Conservation (phyloP, 2,113 vertebrate genomes). For the Anguilla rostrata region DNA sequence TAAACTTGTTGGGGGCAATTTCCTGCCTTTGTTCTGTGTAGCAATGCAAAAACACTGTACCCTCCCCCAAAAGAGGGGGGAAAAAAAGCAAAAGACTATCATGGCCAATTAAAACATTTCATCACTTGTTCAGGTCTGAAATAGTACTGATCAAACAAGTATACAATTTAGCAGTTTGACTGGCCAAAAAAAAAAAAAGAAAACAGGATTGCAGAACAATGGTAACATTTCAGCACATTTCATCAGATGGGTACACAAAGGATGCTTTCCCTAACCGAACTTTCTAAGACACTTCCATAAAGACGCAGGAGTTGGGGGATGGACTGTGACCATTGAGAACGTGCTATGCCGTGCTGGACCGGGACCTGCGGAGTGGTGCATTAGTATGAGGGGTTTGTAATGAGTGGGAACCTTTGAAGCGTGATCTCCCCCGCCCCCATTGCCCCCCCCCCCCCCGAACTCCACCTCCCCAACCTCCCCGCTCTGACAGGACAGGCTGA, state of each 20-base stretch:
- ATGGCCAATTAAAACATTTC: neutral
- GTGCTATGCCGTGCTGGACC: neutral
- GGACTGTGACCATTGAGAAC: neutral
- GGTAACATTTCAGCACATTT: neutral
- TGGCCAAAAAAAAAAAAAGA: neutral
- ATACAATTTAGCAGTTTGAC: neutral
- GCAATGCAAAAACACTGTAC: neutral
- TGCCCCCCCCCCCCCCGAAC: neutral
- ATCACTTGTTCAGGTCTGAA: conserved; percentile 6
- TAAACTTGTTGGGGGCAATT: neutral
- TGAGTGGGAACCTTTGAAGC: too few relatives aligned
- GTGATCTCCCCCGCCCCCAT: neutral
- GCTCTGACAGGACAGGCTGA: neutral
- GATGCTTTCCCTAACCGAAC: neutral
- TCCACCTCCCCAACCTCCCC: neutral
- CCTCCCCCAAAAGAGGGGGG: neutral
- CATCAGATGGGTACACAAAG: neutral
- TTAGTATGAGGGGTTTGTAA: neutral
- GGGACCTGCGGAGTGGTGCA: neutral
- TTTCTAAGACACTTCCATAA: neutral
- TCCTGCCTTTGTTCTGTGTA: neutral
- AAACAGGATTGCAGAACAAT: neutral
- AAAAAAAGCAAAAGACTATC: neutral
- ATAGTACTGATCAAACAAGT: neutral
- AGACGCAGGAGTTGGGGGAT: neutral